These are phyloP conservation scores for Linurgus olivaceus DNA, from an alignment of 2,797 vertebrate genomes.

Conservation along the genomic window DNA sequence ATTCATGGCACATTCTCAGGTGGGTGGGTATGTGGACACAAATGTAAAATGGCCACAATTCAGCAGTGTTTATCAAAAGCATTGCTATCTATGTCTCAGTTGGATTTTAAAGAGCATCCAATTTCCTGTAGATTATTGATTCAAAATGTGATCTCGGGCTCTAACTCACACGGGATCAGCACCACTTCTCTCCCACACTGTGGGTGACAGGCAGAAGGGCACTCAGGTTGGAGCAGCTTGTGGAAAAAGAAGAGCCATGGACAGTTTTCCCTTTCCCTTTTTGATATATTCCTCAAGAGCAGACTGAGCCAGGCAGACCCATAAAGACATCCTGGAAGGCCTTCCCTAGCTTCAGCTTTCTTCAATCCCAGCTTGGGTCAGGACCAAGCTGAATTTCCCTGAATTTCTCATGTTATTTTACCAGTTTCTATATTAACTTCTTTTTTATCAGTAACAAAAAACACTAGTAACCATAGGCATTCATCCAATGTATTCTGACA, in stretches of 20 bases:
- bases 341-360: neutral
- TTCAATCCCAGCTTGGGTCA: neutral
- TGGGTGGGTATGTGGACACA: accelerated
- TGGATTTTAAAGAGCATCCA: neutral
- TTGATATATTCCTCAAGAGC: neutral
- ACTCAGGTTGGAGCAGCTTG: neutral
- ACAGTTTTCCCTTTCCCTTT: neutral
- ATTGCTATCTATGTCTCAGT: neutral
- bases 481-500: neutral
- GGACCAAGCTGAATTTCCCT: neutral
- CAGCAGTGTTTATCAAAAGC: neutral
- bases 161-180: neutral
- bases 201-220: neutral
- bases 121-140: neutral
- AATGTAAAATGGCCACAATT: neutral
- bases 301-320: neutral
- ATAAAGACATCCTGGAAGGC: neutral
- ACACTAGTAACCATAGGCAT: neutral
- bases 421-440: neutral
- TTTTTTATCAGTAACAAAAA: neutral
- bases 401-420: neutral
- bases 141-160: neutral
- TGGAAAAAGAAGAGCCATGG: neutral
- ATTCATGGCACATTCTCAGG: neutral
- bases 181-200: neutral